Percentiles rank a stretch among this genome's conserved stretches.
Evolutionary conservation across 1,140 invertebrate species (phyloP).

Genomic region (Nymphalis io): DNA sequence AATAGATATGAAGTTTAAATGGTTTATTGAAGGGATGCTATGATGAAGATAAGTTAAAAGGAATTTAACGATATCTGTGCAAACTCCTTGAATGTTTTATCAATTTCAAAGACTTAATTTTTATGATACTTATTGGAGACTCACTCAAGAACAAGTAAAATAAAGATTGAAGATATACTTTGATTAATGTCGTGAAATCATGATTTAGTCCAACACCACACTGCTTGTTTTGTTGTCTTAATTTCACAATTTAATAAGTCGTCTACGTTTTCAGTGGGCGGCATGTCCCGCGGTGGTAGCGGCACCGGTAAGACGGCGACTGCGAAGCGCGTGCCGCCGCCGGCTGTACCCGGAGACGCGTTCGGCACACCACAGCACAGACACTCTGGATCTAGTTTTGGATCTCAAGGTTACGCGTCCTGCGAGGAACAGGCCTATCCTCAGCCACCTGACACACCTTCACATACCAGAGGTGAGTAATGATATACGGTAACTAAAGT

Average conservation of each 20-base stretch:
- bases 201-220: no score
- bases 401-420: slow-evolving; percentile 87
- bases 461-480: slow-evolving; percentile 72
- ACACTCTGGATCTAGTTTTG: slow-evolving; percentile 88
- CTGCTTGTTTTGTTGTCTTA: not conserved
- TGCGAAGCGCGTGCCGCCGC: slow-evolving; percentile 91
- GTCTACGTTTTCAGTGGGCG: slow-evolving; percentile 85
- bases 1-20: slow-evolving; percentile 29
- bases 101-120: not conserved
- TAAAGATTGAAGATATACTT: no score
- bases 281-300: slow-evolving; percentile 88
- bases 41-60: slow-evolving; percentile 9
- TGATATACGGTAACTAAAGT: not conserved
- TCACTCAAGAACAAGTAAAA: no score
- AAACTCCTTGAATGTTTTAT: not conserved
- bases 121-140: not conserved
- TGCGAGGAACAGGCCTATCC: slow-evolving; percentile 85
- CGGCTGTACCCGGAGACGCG: slow-evolving; percentile 87
- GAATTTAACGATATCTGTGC: not conserved
- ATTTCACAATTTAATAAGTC: not conserved
- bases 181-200: not conserved
- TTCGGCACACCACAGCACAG: slow-evolving; percentile 82
- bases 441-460: slow-evolving; percentile 76
- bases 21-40: slow-evolving; percentile 7
- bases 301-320: slow-evolving; percentile 85